A percentile compares a stretch with the other conserved stretches of the same genome.
phyloP scores from a whole-genome alignment of 2,888 invertebrate species.

The Exocentrus adspersus region DNA sequence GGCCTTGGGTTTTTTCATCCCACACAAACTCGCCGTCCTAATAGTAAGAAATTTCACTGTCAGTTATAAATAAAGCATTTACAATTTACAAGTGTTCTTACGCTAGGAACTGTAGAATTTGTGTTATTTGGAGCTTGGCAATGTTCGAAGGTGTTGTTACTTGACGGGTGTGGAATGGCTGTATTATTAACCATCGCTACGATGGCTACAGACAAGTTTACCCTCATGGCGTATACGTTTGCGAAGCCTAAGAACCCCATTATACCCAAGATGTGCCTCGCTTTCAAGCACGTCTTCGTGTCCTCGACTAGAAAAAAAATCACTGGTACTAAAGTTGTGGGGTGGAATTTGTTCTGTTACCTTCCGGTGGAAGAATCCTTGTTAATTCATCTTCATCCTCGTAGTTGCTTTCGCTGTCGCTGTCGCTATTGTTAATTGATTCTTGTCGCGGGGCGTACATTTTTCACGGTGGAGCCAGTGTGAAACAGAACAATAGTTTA shows the following conservation, averaged over 20 bases:
- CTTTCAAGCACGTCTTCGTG: conserved; percentile 75
- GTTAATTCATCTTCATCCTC: conserved; percentile 61
- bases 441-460: conserved; percentile 46
- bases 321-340: too few relatives aligned
- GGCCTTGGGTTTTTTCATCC: conserved; percentile 81
- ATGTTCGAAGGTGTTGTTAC: conserved; percentile 70
- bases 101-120: conserved; percentile 56
- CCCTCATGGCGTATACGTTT: conserved; percentile 89
- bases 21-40: conserved; percentile 78
- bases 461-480: too few relatives aligned
- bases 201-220: conserved; percentile 92
- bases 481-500: too few relatives aligned
- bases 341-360: too few relatives aligned
- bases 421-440: conserved; percentile 43
- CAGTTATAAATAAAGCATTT: too few relatives aligned
- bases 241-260: conserved; percentile 90
- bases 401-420: conserved; percentile 51
- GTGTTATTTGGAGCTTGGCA: conserved; percentile 68
- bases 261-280: conserved; percentile 81
- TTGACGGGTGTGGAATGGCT: conserved; percentile 67
- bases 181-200: conserved; percentile 93
- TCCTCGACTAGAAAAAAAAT: conserved; percentile 65
- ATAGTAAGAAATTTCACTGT: too few relatives aligned
- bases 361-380: conserved; percentile 61
- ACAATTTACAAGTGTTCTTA: conserved; percentile 45